Base-by-base conservation (phyloP, 2,888 invertebrate species). In the Saturnia japonica region DNA sequence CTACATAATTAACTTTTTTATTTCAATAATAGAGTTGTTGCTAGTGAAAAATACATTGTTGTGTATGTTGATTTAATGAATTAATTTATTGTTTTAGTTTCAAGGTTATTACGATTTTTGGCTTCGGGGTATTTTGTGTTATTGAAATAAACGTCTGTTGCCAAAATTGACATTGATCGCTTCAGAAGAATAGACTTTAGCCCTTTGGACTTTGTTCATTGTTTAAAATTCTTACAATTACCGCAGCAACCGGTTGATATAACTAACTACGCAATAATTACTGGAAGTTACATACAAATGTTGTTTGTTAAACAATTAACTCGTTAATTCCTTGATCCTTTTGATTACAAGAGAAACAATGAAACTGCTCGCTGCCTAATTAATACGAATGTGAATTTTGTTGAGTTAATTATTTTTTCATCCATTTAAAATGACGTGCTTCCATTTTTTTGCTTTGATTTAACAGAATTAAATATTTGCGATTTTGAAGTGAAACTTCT, bases 121-220 rank as follows among this genome's bases (percentile, higher is more conserved):
- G 34, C 62, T 64, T 64, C 62, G 6, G 0, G 6, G 8, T 8
- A 40, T n/a, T 62, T 62, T 19, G 34, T 19, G 34, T 40, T n/a
- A 40, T 16, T 64, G 34, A 34, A 19, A 40, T 2, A 40, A 40
- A 64, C 62, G 62, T 64, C 62, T 64, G 62, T 28, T 14, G 7
- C 40, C 19, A 19, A 7, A 64, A 64, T 16, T 40, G 34, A 64
- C 62, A 64, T 64, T 64, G 62, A n/a, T 22, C 16, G 34, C 16
- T 64, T 57, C 57, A 64, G 40, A 40, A 64, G 34, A 64, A 64
- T 64, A 64, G 62, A 64, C n/a, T 64, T 40, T 28, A 16, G 62
- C 2, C 62, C 62, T 64, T 64, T 0, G 62, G 19, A 19, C 12
- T 64, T 64, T 9, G 28, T 64, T 11, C 34, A 19, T 64, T 64